Conservation (phyloP, 2,797 vertebrate genomes). For the Rhinogobio ventralis region DNA sequence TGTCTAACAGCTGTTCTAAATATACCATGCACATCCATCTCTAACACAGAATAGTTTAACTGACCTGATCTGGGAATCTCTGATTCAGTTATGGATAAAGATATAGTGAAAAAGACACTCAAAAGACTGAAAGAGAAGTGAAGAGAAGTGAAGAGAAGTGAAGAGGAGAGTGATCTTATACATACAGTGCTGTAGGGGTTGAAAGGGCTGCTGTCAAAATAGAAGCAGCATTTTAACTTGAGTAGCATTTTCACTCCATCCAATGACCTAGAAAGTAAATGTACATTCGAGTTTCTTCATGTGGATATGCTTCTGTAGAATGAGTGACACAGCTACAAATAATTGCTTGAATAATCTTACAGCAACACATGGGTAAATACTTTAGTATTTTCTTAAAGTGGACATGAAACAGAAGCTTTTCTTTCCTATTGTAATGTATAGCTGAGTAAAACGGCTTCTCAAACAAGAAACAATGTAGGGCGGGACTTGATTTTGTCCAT, state of each 20-base stretch:
- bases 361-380: background rate
- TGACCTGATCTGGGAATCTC: slow-evolving; percentile 4
- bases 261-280: slow-evolving; percentile 19
- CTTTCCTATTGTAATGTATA: background rate
- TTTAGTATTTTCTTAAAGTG: background rate
- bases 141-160: too few species aligned
- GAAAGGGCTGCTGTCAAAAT: slow-evolving; percentile 38
- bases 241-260: slow-evolving; percentile 31
- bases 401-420: background rate
- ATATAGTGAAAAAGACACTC: slow-evolving; percentile 21
- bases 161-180: slow-evolving; percentile 25
- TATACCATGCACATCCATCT: background rate
- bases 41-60: background rate
- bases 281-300: background rate
- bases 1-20: slow-evolving; percentile 9
- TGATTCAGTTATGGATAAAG: slow-evolving; percentile 14
- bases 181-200: slow-evolving; percentile 18
- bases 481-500: background rate
- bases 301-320: slow-evolving; percentile 2
- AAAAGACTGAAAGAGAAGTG: slow-evolving; percentile 11
- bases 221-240: slow-evolving; percentile 20
- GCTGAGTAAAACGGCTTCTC: background rate
- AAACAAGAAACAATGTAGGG: too few species aligned
- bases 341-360: background rate
- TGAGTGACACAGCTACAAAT: background rate